These are phyloP conservation scores for Nephrotoma flavescens DNA, from an alignment of 2,888 invertebrate species.

Conservation along the genomic window DNA sequence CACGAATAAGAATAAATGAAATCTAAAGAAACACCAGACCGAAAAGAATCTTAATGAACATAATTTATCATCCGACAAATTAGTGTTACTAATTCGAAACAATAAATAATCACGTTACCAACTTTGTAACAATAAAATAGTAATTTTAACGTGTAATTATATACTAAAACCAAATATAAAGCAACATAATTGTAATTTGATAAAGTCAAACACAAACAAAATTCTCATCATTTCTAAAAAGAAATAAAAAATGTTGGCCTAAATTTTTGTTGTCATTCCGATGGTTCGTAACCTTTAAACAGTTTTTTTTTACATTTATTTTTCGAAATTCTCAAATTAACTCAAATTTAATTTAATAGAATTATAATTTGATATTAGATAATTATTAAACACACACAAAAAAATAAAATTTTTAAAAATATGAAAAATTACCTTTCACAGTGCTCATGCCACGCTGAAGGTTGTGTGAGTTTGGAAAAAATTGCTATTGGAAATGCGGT, in stretches of 20 bases:
- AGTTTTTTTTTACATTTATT: background rate
- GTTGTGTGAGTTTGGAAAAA: constrained; percentile 51
- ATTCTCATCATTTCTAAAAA: background rate
- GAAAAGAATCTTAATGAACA: background rate
- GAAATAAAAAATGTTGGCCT: background rate
- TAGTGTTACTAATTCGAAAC: background rate
- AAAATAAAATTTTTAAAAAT: background rate
- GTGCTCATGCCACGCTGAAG: constrained; percentile 41
- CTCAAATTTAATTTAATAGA: background rate
- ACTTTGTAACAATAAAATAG: background rate
- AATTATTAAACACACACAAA: background rate
- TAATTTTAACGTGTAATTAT: background rate
- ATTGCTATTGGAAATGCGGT: constrained; percentile 71
- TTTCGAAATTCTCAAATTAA: background rate
- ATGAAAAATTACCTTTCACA: constrained; percentile 43
- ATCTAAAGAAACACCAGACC: background rate
- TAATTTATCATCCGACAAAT: background rate
- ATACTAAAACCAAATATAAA: background rate
- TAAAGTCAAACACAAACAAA: background rate
- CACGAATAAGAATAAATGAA: background rate
- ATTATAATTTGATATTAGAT: background rate
- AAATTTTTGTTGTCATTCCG: background rate
- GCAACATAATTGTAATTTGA: background rate
- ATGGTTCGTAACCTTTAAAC: background rate
- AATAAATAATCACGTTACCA: background rate